Evolutionary conservation across 2,113 vertebrate genomes (phyloP), one percentile per base, ranked within the genome.

Genomic region (Aphyosemion australe): DNA sequence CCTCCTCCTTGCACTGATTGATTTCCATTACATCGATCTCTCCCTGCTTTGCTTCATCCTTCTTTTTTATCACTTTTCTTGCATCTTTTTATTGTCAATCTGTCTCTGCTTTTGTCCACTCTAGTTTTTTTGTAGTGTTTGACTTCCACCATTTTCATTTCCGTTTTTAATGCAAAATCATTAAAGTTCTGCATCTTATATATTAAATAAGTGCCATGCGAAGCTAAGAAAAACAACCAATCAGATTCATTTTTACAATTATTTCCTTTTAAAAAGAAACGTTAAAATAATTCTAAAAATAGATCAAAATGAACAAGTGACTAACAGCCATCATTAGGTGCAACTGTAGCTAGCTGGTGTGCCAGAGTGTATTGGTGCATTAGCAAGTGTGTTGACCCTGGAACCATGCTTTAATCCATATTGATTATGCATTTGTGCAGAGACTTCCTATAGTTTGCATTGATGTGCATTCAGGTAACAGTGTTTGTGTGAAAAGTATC

Each of bases 351-450:
- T 53, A 63, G 65, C 48, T 62, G 37, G 8, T 49, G 31, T 42
- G 19, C 4, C 41, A 60, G 48, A 31, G 51, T 50, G 39, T 47
- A 61, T 45, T 47, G 39, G 54, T 72, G 48, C 46, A 31, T 56
- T 42, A 45, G 64, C 46, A 72, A 61, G 72, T 59, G 47, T 62
- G 60, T 63, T 31, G 26, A 51, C 61, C 42, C 32, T 72, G 32
- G 73, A 71, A 59, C 10, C 21, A 37, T n/a, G 20, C 54, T 69
- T 74, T 76, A 77, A 67, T 79, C 31, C 66, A 31, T 57, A 80
- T 72, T 61, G 68, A 80, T 84, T 76, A 85, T 69, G 46, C 68
- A 58, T 84, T 78, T 71, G 26, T 59, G 51, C 13, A 49, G 34
- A 63, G 56, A 68, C 50, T 62, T 18, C 46, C 53, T 39, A 13